Evolutionary conservation across 2,888 invertebrate genomes (phyloP), one percentile per base, ranked within the genome.

Genomic region (Abrostola triplasia): DNA sequence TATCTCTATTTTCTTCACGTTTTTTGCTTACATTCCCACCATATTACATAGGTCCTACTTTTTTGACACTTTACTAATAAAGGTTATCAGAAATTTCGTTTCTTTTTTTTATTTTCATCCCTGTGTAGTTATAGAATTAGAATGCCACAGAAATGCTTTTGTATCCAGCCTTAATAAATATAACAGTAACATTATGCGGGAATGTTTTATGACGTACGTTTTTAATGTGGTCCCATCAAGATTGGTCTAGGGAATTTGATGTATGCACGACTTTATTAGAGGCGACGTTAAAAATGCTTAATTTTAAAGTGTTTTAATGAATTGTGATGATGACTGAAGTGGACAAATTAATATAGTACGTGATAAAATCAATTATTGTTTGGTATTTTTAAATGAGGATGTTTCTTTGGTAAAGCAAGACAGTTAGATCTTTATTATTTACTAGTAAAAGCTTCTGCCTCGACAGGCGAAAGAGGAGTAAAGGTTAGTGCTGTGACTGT

Each of bases 161-260:
- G 24, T 24, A 24, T 24, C 4, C 24, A 24, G 24, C 24, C 24
- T 4, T 24, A 24, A 24, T 2, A 24, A 68, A 44, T 53, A 42
- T 53, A 51, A 73, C 36, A n/a, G 24, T 11, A 7, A 50, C 24
- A 41, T 40, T 48, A 77, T 52, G 50, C 58, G 73, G 68, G 59
- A 53, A 37, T 56, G 44, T 64, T 67, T 59, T 59, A 62, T 9
- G 41, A 60, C 41, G 24, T 35, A 59, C 36, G 35, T 35, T 57
- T 54, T 64, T 52, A 77, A 67, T 55, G 38, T 58, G 49, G 51
- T 49, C 36, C 11, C 36, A 56, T 60, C 48, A 51, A 58, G 40
- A 52, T 48, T 9, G 40, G 48, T 40, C 38, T 51, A 55, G 58
- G 52, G 40, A 47, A 51, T 51, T 52, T 36, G 41, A 53, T n/a